phyloP scores from a whole-genome alignment of 2,797 vertebrate species.

The Lophotriccus pileatus region DNA sequence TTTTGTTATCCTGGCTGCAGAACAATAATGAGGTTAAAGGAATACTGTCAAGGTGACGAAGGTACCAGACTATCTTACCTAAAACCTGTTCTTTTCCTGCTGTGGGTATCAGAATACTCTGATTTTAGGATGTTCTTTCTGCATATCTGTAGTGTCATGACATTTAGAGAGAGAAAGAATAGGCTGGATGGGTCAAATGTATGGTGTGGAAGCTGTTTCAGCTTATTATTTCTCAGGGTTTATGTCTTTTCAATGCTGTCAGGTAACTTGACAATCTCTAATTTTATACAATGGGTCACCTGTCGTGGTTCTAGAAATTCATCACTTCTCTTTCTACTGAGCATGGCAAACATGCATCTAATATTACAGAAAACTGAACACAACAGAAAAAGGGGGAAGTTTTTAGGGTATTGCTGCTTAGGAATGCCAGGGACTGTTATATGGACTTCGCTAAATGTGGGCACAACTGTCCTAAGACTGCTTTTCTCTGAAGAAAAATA shows the following conservation, averaged over 20 bases:
- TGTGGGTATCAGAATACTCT: background rate
- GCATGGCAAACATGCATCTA: background rate
- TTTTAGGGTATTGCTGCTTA: background rate
- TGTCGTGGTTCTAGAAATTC: background rate
- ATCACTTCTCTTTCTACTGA: background rate
- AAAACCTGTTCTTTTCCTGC: background rate
- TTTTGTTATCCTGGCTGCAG: background rate
- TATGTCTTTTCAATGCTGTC: background rate
- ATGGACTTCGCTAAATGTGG: background rate
- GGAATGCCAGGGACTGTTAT: background rate
- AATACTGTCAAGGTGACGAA: background rate
- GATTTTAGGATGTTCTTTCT: background rate
- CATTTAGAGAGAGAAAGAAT: background rate
- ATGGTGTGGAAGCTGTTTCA: background rate
- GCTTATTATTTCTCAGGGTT: background rate
- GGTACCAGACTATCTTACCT: background rate
- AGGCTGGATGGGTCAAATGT: background rate
- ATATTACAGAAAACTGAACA: background rate
- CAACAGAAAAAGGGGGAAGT: background rate
- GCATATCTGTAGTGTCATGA: background rate
- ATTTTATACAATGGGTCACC: background rate
- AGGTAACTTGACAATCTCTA: background rate
- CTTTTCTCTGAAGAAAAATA: background rate
- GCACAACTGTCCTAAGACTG: background rate
- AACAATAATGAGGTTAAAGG: slow-evolving; percentile 21